Evolutionary conservation across 2,797 vertebrate species (phyloP), one percentile per base, ranked within the genome.

Genomic region (Rhadinocentrus ornatus): DNA sequence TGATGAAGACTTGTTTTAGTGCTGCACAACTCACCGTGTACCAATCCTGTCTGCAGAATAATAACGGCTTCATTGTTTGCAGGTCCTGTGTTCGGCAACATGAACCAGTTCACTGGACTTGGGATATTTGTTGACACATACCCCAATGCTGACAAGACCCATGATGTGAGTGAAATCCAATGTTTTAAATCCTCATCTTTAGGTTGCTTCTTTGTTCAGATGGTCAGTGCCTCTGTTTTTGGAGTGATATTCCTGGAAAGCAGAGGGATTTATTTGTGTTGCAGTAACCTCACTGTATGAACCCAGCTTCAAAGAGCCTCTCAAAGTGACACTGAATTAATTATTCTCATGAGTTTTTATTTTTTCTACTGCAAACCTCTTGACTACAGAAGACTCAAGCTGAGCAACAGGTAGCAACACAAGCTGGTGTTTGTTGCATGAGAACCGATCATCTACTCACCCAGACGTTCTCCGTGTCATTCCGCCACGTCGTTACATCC

Each of bases 51-150:
- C 20, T 18, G 6, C 41, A 18, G 41, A 7, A 39, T 22, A 10
- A 9, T 10, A 22, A 10, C 16, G 5, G 0, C 37, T 27, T 46
- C 20, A 11, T 27, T 9, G 9, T 50, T 78, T 78, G 44, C 83
- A 99, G 97, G 98, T 60, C 93, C 96, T 4, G 97, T 97, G 46
- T 99, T 99, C 83, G 98, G 98, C 34, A 99, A 95, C 93, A 95
- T 94, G 89, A 95, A 99, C 90, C 90, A 94, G 68, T 99, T 99
- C 85, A 83, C 94, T 63, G 97, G 98, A 54, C 93, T 99, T 70
- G 97, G 96, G 10, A 88, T 99, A 68, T 98, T 99, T 50, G 88
- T 99, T 87, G 98, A 99, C 92, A 99, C 97, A 0, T 99, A 99
- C 62, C 96, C 96, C 11, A 99, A 99, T 3, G 94, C 96, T 71